Base-by-base conservation (phyloP, 1,140 invertebrate species). In the Muscidifurax raptorellus region DNA sequence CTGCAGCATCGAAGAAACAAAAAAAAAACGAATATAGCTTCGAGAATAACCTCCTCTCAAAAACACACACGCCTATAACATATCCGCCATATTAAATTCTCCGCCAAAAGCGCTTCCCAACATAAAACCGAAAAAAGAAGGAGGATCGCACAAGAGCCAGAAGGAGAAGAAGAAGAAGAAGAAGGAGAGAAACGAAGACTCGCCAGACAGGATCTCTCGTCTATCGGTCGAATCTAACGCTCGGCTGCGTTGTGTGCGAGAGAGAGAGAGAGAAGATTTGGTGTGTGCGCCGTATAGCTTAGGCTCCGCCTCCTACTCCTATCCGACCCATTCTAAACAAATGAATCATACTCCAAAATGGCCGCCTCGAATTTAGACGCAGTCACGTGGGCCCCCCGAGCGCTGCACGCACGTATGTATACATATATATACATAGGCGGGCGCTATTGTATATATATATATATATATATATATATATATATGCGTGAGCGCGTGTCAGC, bases 301-400 rank as follows among this genome's bases (percentile, higher is more conserved):
- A 91, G 89, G 88, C 91, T 91, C 91, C 91, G 91, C 91, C 91
- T 91, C 88, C 90, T 89, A 90, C 90, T 92, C 83, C 90, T 91
- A 91, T 91, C 90, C 91, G 89, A 90, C 87, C 90, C 90, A 89
- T 92, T 92, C 91, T 92, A 92, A 92, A 92, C 91, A 92, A 92
- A 92, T 92, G 91, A 92, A 91, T 92, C 91, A 92, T 91, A 87
- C 89, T 91, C 90, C 89, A 92, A 92, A 92, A 92, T 92, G 91
- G 91, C 91, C 89, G 91, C 87, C 91, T 84, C 90, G 90, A 92
- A 92, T 92, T 92, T 92, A 92, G 91, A 92, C 89, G 90, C 28
- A 10, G 32, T 91, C 91, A 91, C 89, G 91, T 91, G 90, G 89
- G 86, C 88, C 81, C 69, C 85, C 77, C 82, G 74, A 75, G 78